Conservation (phyloP, 2,888 invertebrate species). For the Drosophila anomelani region DNA sequence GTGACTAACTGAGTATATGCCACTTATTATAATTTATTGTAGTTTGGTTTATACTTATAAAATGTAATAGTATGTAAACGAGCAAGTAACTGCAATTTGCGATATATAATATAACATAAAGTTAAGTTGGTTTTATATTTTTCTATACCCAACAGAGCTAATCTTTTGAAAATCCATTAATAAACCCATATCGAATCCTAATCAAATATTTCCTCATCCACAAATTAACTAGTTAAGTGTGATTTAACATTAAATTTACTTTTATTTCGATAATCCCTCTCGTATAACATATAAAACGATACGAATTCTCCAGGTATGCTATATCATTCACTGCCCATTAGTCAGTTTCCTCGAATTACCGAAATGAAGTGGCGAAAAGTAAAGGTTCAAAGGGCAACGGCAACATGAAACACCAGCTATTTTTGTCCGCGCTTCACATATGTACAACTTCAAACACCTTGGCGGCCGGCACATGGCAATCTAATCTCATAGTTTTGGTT, state of each 20-base stretch:
- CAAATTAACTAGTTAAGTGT: not conserved
- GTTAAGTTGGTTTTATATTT: too few species aligned
- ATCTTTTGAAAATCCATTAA: not conserved
- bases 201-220: not conserved
- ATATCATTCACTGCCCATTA: conserved; percentile 1
- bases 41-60: too few species aligned
- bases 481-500: conserved; percentile 53
- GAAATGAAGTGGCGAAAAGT: conserved; percentile 3
- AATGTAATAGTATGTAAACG: not conserved
- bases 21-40: not conserved
- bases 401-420: conserved; percentile 57
- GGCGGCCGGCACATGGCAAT: conserved; percentile 44
- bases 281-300: not conserved
- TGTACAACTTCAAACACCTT: conserved; percentile 16
- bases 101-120: not conserved
- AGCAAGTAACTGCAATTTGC: not conserved
- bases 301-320: not conserved
- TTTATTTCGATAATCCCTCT: not conserved
- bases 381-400: conserved; percentile 57
- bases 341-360: conserved; percentile 5
- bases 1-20: not conserved
- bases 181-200: not conserved
- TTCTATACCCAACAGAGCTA: not conserved
- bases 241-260: not conserved
- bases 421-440: conserved; percentile 39